Base-by-base conservation (phyloP, 2,888 invertebrate species). In the Plebejus argus region DNA sequence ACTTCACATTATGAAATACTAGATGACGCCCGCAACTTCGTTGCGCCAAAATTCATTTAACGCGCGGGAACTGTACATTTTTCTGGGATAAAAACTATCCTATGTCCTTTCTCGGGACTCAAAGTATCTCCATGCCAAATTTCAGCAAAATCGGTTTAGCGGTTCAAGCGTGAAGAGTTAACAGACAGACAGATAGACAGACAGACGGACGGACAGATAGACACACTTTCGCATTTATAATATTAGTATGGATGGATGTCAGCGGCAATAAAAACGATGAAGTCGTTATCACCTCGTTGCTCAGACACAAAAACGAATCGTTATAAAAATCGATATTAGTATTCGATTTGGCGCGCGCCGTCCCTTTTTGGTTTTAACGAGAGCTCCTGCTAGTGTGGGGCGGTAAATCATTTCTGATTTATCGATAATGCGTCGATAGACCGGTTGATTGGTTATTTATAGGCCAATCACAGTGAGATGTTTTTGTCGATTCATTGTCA, bases 291-390 rank as follows among this genome's bases (percentile, higher is more conserved):
- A 18, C 28, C 28, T 33, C 15, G 28, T 66, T 66, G 6, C 66
- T 66, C 12, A n/a, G 20, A 66, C 28, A 66, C 28, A 66, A 66
- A 66, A 66, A 66, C 66, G 28, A 33, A 66, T 33, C 66, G 66
- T 72, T 45, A 45, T 72, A 49, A 74, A 74, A 74, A 74, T 74
- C 49, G 45, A 74, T 74, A 49, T 74, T 53, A 74, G 28, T 28
- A 74, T 49, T 49, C 74, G 28, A 49, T 53, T 74, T 28, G 74
- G 74, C 74, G 49, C 74, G 49, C 74, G 74, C 74, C 49, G 28
- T 53, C 74, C 74, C 74, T 74, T 74, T 74, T 49, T 53, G 53
- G 74, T 28, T 74, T 49, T 74, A 74, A 74, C 74, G 45, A 72
- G 45, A 72, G 45, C 39, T 39, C 33, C 33, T 18, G 12, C 72